These are phyloP conservation scores for Ahaetulla prasina DNA, from an alignment of 2,113 vertebrate species.

Conservation along the genomic window DNA sequence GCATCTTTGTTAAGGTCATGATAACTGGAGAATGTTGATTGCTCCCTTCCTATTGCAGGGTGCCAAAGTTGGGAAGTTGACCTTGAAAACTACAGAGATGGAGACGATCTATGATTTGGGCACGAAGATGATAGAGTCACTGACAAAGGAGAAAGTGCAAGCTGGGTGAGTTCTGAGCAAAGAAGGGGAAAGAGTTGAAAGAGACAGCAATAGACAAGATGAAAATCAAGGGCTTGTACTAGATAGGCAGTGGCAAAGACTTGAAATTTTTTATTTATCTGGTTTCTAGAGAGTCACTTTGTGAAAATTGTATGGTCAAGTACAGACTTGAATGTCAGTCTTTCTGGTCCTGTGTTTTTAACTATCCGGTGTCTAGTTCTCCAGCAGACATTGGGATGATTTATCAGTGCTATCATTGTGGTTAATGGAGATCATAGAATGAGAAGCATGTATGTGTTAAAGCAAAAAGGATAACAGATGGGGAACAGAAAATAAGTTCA, in stretches of 20 bases:
- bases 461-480: neutral
- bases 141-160: conserved; percentile 92
- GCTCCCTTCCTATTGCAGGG: conserved; percentile 65
- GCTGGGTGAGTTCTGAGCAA: conserved; percentile 75
- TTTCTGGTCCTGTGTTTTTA: neutral
- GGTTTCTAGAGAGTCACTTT: neutral
- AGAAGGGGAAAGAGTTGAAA: neutral
- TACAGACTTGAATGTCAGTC: neutral
- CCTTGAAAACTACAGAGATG: conserved; percentile 93
- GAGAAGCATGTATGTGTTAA: neutral
- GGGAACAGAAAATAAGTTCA: neutral
- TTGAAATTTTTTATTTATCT: neutral
- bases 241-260: neutral
- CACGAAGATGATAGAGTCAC: conserved; percentile 93
- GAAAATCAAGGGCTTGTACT: neutral
- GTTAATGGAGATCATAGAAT: neutral
- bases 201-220: neutral
- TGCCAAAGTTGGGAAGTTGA: conserved; percentile 90
- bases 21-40: neutral
- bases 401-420: neutral
- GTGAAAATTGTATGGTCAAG: neutral
- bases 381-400: neutral
- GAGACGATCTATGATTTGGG: conserved; percentile 94
- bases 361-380: neutral
- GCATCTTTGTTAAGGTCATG: neutral